Base-by-base conservation (phyloP, 2,797 vertebrate genomes). In the Esox lucius region DNA sequence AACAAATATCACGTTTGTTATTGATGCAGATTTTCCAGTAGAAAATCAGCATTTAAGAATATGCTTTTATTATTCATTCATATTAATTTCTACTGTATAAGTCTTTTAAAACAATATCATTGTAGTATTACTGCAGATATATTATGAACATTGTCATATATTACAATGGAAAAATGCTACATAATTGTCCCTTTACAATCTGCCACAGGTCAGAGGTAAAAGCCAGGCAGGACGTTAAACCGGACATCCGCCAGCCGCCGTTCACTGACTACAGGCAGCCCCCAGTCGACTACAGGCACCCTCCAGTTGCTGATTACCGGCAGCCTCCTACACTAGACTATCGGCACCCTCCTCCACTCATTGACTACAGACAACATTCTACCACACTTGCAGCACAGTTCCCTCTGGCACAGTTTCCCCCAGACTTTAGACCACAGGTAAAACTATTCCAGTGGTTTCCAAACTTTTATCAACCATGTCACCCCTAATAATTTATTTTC, bases 211-310 rank as follows among this genome's bases (percentile, higher is more conserved):
- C 98, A 76, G 98, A 99, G 95, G 98, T 99, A 31, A 99, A 99
- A 95, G 98, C 98, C 78, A 95, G 98, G 82, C 98, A 99, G 89
- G 98, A 99, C 33, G 98, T 99, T 87, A 99, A 99, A 87, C 98
- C 98, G 22, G 98, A 99, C 80, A 98, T 98, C 90, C 95, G 96
- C 83, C 98, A 99, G 81, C 96, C 97, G 82, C 95, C 97, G 0
- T 99, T 96, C 87, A 97, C 97, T 12, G 98, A 99, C 93, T 99
- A 99, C 92, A 93, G 97, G 85, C 96, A 97, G 86, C 96, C 96
- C 78, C 96, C 96, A 0, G 90, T 96, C 0, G 96, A 97, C 89
- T 98, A 98, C 82, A 94, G 96, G 49, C 98, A 99, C 81, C 97
- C 98, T 5, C 97, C 97, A 0, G 93, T 98, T 86, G 91, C 87